Evolutionary conservation across 2,797 vertebrate species (phyloP), one percentile per base, ranked within the genome.

Genomic region (Lophius americanus): DNA sequence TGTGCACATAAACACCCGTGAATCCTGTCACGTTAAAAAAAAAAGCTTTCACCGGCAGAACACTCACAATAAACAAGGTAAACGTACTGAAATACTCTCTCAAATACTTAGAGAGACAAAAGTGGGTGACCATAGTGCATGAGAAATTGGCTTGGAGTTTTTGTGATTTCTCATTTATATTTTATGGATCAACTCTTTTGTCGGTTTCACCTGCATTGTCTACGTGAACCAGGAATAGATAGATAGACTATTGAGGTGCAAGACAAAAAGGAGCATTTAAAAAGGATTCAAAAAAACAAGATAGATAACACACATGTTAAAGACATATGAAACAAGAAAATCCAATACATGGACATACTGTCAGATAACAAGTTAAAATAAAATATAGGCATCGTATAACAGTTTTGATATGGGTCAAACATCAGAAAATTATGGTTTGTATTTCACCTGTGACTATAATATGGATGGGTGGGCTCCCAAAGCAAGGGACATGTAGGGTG

Each of bases 291-390:
- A 23, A 23, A 23, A 23, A 23, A 23, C 23, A 23, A 23, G 23
- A 23, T 23, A 23, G 2, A 23, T 23, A 23, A 23, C 23, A 23
- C 23, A 23, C 23, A 23, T 23, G 23, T 23, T 23, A 23, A 23
- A 23, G 23, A 23, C 23, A 23, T 23, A 23, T 23, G 23, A 23
- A 23, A 23, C 23, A 23, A 23, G 23, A 23, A 23, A 23, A 23
- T 23, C 23, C 23, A 23, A 91, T 87, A 81, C 84, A 84, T 73
- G 74, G 86, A 91, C 88, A 88, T 93, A 90, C 67, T 87, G 62
- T 83, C 75, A 64, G 83, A 91, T 91, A 87, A 82, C 83, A 81
- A 82, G 76, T 84, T 78, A 76, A 91, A 91, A 90, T 86, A 83
- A 87, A 83, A 87, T 79, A 83, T 86, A 76, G 71, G 75, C 84